phyloP scores from a whole-genome alignment of 2,797 vertebrate genomes.

The Novumbra hubbsi region DNA sequence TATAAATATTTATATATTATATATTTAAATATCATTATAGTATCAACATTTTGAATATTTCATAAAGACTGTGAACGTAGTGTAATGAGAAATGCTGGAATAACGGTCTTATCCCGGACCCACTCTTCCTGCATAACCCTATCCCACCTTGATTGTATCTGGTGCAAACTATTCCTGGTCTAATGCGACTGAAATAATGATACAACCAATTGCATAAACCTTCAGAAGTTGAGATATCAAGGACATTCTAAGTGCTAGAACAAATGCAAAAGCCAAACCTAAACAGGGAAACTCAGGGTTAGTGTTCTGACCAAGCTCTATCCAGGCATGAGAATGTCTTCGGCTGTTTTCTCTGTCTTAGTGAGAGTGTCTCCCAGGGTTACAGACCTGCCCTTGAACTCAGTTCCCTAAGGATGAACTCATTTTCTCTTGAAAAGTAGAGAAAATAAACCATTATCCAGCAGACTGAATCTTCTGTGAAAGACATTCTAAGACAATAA shows the following conservation, averaged over 20 bases:
- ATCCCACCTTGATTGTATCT: too few relatives aligned
- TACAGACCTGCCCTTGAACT: conserved; percentile 79
- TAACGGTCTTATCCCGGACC: too few relatives aligned
- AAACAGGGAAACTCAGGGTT: conserved; percentile 61
- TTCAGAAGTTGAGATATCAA: conserved; percentile 52
- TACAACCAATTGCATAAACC: conserved; percentile 43
- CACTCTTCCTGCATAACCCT: too few relatives aligned
- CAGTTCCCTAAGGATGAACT: conserved; percentile 72
- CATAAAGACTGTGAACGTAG: too few relatives aligned
- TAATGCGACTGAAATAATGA: conserved; percentile 49
- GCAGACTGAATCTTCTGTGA: conserved; percentile 52
- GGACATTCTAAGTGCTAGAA: conserved; percentile 58
- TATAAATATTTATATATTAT: too few relatives aligned
- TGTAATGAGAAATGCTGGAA: too few relatives aligned
- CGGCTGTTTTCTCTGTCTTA: conserved; percentile 64
- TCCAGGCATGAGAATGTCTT: conserved; percentile 62
- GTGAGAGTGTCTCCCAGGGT: conserved; percentile 72
- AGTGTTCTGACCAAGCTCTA: conserved; percentile 51
- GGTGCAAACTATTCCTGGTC: conserved; percentile 38
- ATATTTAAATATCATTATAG: too few relatives aligned
- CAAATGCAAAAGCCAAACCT: conserved; percentile 50
- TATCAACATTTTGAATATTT: too few relatives aligned
- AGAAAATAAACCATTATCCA: conserved; percentile 73
- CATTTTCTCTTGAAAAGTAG: conserved; percentile 76
- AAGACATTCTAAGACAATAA: conserved; percentile 20